Evolutionary conservation across 2,888 invertebrate species (phyloP), one percentile per base, ranked within the genome.

Genomic region (Temnothorax rugatulus): DNA sequence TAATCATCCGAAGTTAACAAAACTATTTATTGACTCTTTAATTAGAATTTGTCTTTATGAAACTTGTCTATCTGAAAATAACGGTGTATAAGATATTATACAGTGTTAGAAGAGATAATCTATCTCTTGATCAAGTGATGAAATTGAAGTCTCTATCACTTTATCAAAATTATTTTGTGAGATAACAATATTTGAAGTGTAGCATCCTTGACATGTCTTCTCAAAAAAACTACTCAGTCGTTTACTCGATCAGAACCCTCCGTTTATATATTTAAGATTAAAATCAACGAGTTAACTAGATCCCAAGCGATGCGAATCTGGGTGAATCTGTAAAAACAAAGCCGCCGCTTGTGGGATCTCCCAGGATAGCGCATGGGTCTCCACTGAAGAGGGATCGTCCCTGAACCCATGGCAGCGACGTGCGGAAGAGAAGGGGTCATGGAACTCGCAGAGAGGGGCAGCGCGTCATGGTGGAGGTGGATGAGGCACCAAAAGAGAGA

Each of bases 381-480:
- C 87, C 87, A 86, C 91, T 90, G 90, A 90, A 89, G 89, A 90
- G 90, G 91, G 89, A 93, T 92, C 92, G 93, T 92, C 93, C 93
- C 92, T 93, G 93, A 93, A 92, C 92, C 89, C 92, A 88, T 85
- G 86, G 87, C 88, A 89, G 90, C 89, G 90, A 84, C 82, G 79
- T 84, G 86, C 87, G 85, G 88, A 88, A 86, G 89, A 86, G 92
- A 91, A 90, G 89, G 92, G 91, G 91, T 88, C 91, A 87, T 86
- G 90, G 88, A 89, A 89, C 89, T 68, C 68, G 81, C 34, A 83
- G 74, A 87, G 87, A 59, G 47, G 79, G 68, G 54, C 18, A 29
- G n/a, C 61, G 44, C 38, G 4, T n/a, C 34, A 34, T 47, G 85
- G 90, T 75, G 90, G 90, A 71, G 85, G 87, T 18, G 89, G 82